Percentiles rank a stretch among this genome's conserved stretches.
These are phyloP conservation scores for Ancistrus triradiatus DNA, from an alignment of 2,113 vertebrate genomes.

Conservation along the genomic window DNA sequence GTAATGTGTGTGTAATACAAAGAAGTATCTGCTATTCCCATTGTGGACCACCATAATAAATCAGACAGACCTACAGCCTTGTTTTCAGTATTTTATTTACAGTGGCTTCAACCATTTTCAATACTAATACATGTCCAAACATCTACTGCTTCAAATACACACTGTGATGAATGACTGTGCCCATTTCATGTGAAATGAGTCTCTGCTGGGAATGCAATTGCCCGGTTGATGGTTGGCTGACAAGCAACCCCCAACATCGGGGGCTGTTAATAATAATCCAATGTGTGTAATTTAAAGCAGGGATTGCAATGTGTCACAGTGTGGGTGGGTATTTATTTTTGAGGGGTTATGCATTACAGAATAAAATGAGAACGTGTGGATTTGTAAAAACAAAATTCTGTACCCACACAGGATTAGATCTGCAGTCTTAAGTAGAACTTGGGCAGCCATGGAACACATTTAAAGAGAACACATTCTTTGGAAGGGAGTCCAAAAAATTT, in stretches of 20 bases:
- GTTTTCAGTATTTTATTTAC: too few species aligned
- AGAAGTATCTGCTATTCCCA: too few species aligned
- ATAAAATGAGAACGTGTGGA: background rate
- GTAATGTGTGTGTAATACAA: too few species aligned
- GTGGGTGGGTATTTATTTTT: conserved; percentile 26
- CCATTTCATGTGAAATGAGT: conserved; percentile 20
- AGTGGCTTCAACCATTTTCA: background rate
- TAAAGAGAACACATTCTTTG: too few species aligned
- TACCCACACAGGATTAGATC: background rate
- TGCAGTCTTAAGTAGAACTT: too few species aligned
- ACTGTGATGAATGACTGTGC: conserved; percentile 20
- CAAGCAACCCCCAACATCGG: conserved; percentile 17
- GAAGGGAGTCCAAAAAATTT: too few species aligned
- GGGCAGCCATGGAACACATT: too few species aligned
- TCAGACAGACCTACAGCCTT: too few species aligned
- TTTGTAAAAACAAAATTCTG: background rate
- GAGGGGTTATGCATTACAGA: background rate
- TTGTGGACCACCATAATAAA: too few species aligned
- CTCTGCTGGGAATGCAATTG: conserved; percentile 16
- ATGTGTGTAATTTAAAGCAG: conserved; percentile 11
- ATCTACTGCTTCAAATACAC: background rate
- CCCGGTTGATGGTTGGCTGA: conserved; percentile 31
- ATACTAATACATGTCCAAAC: conserved; percentile 15
- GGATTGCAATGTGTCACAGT: conserved; percentile 1
- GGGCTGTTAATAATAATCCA: conserved; percentile 28